phyloP scores from a whole-genome alignment of 2,888 invertebrate genomes.

The Ormyrus rosae region DNA sequence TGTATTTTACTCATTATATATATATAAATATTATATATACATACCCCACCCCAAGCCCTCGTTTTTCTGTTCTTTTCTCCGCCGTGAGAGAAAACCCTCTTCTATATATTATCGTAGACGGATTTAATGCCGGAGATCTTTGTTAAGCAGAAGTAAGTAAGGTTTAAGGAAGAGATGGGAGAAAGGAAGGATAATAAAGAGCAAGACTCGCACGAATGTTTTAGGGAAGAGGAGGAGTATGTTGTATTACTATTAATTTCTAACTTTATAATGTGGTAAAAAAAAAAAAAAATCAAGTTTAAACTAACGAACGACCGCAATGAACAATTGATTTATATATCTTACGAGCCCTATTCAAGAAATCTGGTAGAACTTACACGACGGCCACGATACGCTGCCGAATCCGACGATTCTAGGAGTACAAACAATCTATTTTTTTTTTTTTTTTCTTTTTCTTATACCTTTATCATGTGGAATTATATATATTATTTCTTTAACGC shows the following conservation, averaged over 20 bases:
- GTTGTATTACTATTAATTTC: constrained; percentile 19
- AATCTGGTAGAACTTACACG: constrained; percentile 49
- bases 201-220: constrained; percentile 11
- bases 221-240: constrained; percentile 30
- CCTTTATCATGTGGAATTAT: no score
- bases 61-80: constrained; percentile 9
- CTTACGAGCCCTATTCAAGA: constrained; percentile 25
- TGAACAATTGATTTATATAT: constrained; percentile 24
- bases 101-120: constrained; percentile 1
- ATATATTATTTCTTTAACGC: no score
- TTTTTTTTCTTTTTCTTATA: no score
- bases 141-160: not conserved
- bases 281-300: constrained; percentile 17
- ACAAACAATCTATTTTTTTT: no score
- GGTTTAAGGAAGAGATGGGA: not conserved
- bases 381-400: not conserved
- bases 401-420: no score
- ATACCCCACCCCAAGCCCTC: constrained; percentile 9
- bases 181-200: constrained; percentile 15
- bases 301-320: constrained; percentile 53
- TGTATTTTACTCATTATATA: constrained; percentile 48
- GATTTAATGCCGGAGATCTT: constrained; percentile 11
- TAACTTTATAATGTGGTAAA: constrained; percentile 49
- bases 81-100: not conserved
- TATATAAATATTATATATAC: constrained; percentile 31